phyloP scores from a whole-genome alignment of 2,113 vertebrate genomes.

The Anoura caudifer region DNA sequence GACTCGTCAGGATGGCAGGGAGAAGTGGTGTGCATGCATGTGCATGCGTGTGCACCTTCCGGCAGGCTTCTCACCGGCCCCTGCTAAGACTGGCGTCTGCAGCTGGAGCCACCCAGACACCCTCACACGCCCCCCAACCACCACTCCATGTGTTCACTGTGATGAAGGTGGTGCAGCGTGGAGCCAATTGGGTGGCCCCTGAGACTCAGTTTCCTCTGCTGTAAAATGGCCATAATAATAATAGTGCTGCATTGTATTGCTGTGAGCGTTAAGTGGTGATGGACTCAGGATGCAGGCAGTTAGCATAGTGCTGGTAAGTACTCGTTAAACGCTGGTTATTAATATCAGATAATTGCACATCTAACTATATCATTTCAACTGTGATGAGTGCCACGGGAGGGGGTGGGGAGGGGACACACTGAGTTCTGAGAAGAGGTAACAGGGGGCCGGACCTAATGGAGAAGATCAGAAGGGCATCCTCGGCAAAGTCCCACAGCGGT shows the following conservation, averaged over 20 bases:
- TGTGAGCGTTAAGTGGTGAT: background rate
- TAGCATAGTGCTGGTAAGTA: background rate
- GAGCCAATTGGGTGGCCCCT: background rate
- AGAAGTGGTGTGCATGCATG: background rate
- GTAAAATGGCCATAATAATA: background rate
- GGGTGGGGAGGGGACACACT: background rate
- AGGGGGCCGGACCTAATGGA: background rate
- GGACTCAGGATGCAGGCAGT: constrained; percentile 7
- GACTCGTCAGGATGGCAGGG: background rate
- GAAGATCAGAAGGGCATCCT: background rate
- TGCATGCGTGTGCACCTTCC: too few species aligned
- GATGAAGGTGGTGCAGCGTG: background rate
- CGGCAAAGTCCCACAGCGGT: background rate
- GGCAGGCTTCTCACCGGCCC: fast-evolving
- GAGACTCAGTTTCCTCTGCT: constrained; percentile 29
- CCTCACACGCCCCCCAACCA: too few species aligned
- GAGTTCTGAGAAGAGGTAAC: background rate
- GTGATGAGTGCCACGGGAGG: background rate
- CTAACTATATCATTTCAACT: constrained; percentile 29
- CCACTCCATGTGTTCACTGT: background rate
- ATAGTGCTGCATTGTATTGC: background rate
- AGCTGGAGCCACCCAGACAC: background rate
- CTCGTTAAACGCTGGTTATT: constrained; percentile 27
- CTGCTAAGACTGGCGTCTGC: background rate
- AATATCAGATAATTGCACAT: constrained; percentile 45